Evolutionary conservation across 1,140 invertebrate species (phyloP).

Genomic region (Leguminivora glycinivorella): DNA sequence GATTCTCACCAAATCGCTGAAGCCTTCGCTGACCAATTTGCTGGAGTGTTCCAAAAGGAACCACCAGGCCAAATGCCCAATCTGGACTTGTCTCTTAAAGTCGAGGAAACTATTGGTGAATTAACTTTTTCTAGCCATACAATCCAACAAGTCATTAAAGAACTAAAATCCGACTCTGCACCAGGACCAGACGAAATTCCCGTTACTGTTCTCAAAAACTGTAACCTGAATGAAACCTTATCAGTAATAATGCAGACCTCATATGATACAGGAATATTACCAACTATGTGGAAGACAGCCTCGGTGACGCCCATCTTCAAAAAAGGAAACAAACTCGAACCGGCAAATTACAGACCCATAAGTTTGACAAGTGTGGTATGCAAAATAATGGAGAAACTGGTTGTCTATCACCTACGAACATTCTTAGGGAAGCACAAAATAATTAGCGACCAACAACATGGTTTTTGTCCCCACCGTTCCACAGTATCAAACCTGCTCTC

Average conservation of each 20-base stretch:
- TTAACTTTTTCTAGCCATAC: background rate
- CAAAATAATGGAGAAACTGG: no score
- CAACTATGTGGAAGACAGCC: background rate
- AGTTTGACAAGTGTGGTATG: background rate
- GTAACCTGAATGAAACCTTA: background rate
- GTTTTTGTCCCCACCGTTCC: conserved; percentile 23
- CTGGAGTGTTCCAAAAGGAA: background rate
- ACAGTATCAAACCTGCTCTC: conserved; percentile 27
- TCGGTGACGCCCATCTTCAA: background rate
- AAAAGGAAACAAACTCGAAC: background rate
- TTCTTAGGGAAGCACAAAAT: conserved; percentile 23
- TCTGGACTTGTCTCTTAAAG: background rate
- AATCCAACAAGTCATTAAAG: background rate
- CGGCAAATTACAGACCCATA: background rate
- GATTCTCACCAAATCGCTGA: background rate
- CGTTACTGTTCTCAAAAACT: background rate
- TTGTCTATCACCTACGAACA: background rate
- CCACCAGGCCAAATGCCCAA: background rate
- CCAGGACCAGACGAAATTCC: background rate
- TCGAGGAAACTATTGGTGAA: background rate
- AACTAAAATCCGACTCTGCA: background rate
- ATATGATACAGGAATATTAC: background rate
- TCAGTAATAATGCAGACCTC: no score
- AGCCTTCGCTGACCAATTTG: background rate
- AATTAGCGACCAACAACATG: conserved; percentile 29